Evolutionary conservation across 2,888 invertebrate genomes (phyloP).

Genomic region (Stenichneumon culpator): DNA sequence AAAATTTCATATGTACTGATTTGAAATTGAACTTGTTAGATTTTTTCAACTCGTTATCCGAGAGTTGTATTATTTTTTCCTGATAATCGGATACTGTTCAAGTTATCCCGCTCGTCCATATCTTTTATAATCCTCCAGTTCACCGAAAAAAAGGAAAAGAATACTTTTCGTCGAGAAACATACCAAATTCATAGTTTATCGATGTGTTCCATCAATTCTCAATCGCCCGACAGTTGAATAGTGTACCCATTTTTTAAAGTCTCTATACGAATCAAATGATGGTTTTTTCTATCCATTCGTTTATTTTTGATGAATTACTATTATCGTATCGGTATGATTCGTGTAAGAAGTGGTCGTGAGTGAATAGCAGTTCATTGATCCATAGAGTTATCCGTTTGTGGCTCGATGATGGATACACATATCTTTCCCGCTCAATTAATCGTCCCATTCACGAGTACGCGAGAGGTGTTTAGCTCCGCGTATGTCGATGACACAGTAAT

Average conservation of each 20-base stretch:
- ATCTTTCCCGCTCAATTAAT: conserved; percentile 29
- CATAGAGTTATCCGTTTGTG: conserved; percentile 1
- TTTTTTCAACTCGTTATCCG: no score
- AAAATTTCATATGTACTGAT: no score
- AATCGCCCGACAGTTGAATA: background rate
- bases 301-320: background rate
- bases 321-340: background rate
- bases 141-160: no score
- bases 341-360: background rate
- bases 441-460: conserved; percentile 37
- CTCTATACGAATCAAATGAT: background rate
- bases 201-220: no score
- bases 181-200: no score
- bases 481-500: conserved; percentile 39
- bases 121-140: no score
- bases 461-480: background rate
- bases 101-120: no score
- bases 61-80: no score
- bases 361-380: conserved; percentile 29
- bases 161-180: no score
- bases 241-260: background rate
- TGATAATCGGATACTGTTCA: no score
- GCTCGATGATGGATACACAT: conserved; percentile 26
- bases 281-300: background rate
- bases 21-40: no score